Evolutionary conservation across 2,113 vertebrate genomes (phyloP).

Genomic region (Oncorhynchus tshawytscha): DNA sequence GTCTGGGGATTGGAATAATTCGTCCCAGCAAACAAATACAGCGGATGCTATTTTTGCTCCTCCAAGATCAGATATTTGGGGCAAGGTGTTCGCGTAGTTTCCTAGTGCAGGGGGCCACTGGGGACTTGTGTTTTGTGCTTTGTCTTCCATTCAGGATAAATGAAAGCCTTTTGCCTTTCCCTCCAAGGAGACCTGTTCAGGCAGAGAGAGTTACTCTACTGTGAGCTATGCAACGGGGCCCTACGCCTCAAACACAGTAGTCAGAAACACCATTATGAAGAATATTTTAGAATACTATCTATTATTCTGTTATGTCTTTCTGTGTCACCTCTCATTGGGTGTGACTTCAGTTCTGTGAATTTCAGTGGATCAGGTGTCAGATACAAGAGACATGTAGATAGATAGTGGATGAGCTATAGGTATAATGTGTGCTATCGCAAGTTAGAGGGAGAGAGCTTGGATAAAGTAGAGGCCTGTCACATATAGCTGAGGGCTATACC

Average conservation of each 20-base stretch:
- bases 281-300: too few species aligned
- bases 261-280: too few species aligned
- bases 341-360: too few species aligned
- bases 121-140: constrained; percentile 64
- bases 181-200: constrained; percentile 66
- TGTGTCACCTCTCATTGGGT: too few species aligned
- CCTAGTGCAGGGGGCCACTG: constrained; percentile 60
- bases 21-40: constrained; percentile 68
- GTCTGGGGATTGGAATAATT: constrained; percentile 63
- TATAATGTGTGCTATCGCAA: too few species aligned
- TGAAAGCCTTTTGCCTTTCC: constrained; percentile 72
- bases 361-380: too few species aligned
- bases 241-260: constrained; percentile 33
- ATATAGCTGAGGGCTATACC: background rate
- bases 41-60: constrained; percentile 68
- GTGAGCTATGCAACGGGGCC: constrained; percentile 59
- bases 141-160: constrained; percentile 70
- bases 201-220: constrained; percentile 35
- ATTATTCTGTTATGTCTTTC: too few species aligned
- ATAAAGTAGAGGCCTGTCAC: constrained; percentile 3
- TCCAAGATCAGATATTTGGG: constrained; percentile 75
- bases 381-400: too few species aligned
- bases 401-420: too few species aligned
- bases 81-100: constrained; percentile 71
- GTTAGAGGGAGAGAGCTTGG: constrained; percentile 26